A percentile compares a stretch with the other conserved stretches of the same genome.
These are phyloP conservation scores for Acanthurus leucopareius DNA, from an alignment of 2,797 vertebrate species.

Conservation along the genomic window DNA sequence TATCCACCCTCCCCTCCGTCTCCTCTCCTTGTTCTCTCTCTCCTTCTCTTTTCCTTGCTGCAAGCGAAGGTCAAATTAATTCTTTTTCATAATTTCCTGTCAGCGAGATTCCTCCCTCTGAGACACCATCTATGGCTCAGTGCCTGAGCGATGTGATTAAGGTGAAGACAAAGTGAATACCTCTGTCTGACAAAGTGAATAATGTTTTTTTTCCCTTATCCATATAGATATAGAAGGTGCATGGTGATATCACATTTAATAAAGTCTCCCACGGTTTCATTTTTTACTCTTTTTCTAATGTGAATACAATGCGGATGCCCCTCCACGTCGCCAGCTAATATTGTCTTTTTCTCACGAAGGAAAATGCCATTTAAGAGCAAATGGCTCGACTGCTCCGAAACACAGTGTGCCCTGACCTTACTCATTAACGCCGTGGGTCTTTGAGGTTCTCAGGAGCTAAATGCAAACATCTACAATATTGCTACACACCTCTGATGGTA, in stretches of 20 bases:
- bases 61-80: slow-evolving; percentile 84
- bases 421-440: slow-evolving; percentile 58
- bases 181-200: slow-evolving; percentile 67
- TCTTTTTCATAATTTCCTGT: slow-evolving; percentile 84
- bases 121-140: slow-evolving; percentile 66
- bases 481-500: slow-evolving; percentile 36
- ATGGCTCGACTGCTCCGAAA: slow-evolving; percentile 48
- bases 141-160: slow-evolving; percentile 79
- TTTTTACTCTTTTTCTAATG: slow-evolving; percentile 32
- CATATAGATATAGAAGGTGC: slow-evolving; percentile 44
- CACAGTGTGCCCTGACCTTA: slow-evolving; percentile 32
- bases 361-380: slow-evolving; percentile 65
- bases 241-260: slow-evolving; percentile 57
- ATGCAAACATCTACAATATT: slow-evolving; percentile 36
- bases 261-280: slow-evolving; percentile 38
- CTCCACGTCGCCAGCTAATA: slow-evolving; percentile 58
- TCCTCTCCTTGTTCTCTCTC: neutral
- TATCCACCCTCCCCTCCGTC: slow-evolving; percentile 9
- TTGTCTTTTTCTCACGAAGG: slow-evolving; percentile 52
- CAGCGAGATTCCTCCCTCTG: slow-evolving; percentile 68
- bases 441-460: slow-evolving; percentile 35
- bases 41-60: slow-evolving; percentile 54
- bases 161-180: slow-evolving; percentile 71
- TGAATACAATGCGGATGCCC: slow-evolving; percentile 41
- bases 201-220: slow-evolving; percentile 31